Conservation (phyloP, 2,113 vertebrate species). For the Dipodomys spectabilis region DNA sequence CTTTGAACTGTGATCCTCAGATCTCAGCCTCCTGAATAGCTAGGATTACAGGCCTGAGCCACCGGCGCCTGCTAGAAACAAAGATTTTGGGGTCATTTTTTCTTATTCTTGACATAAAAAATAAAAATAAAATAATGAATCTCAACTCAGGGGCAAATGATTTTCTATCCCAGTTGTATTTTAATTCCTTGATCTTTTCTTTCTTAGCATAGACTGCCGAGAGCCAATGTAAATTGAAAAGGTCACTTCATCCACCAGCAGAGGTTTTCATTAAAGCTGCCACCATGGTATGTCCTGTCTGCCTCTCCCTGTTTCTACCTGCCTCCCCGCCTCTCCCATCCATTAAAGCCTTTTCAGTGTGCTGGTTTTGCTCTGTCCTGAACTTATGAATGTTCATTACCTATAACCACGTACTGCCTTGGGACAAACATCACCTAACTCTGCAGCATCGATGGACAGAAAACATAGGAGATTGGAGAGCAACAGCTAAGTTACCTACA, state of each 20-base stretch:
- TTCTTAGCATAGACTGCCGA: constrained; percentile 1
- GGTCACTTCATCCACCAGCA: background rate
- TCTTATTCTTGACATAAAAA: background rate
- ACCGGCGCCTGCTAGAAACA: too few relatives aligned
- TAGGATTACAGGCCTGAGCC: too few relatives aligned
- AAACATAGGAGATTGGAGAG: background rate
- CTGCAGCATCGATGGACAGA: background rate
- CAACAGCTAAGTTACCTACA: background rate
- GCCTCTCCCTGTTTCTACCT: background rate
- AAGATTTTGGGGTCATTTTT: background rate
- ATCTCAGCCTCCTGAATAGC: too few relatives aligned
- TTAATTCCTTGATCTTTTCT: background rate
- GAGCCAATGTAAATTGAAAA: background rate
- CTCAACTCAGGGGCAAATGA: constrained; percentile 23
- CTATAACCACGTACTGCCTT: background rate
- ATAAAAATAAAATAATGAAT: background rate
- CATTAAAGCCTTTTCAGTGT: background rate
- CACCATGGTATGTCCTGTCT: background rate
- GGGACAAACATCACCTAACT: background rate
- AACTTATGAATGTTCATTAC: constrained; percentile 1
- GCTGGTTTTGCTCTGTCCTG: background rate
- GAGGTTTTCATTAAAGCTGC: constrained; percentile 20
- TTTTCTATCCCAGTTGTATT: background rate
- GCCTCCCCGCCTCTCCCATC: background rate
- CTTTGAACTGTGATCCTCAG: too few relatives aligned